Percentiles rank a stretch among this genome's conserved stretches.
Evolutionary conservation across 2,113 vertebrate genomes (phyloP).

Genomic region (Labeo catla): DNA sequence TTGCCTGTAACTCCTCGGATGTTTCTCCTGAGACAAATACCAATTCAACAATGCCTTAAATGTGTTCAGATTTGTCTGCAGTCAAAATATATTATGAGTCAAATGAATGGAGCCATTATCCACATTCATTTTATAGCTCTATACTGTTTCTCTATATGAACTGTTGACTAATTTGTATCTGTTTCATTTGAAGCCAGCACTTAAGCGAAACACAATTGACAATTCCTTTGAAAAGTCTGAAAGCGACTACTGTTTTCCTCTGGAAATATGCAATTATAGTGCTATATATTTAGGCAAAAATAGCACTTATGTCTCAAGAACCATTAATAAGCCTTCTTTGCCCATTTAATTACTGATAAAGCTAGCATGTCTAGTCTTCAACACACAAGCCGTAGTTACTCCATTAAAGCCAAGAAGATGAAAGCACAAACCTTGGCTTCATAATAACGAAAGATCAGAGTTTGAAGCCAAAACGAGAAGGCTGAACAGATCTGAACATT

Average conservation of each 20-base stretch:
- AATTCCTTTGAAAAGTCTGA: not conserved
- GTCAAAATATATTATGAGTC: not conserved
- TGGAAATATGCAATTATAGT: not conserved
- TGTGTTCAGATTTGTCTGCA: not conserved
- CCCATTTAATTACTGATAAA: conserved; percentile 4
- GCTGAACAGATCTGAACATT: not conserved
- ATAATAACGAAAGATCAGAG: not conserved
- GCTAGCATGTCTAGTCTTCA: not conserved
- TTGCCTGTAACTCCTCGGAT: not conserved
- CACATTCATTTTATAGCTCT: not conserved
- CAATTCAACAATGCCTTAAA: not conserved
- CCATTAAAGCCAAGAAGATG: not conserved
- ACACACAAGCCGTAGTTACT: not conserved
- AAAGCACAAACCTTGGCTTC: not conserved
- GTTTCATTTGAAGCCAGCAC: not conserved
- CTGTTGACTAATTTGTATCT: not conserved
- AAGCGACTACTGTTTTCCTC: not conserved
- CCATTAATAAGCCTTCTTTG: not conserved
- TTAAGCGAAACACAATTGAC: not conserved
- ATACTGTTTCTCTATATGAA: not conserved
- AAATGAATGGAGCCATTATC: not conserved
- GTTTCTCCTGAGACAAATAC: not conserved
- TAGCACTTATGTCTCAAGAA: not conserved
- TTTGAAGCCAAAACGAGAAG: not conserved
- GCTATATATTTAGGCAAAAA: not conserved